Percentiles rank a stretch among this genome's conserved stretches.
These are phyloP conservation scores for Panopea generosa DNA, from an alignment of 2,888 invertebrate species.

Conservation along the genomic window DNA sequence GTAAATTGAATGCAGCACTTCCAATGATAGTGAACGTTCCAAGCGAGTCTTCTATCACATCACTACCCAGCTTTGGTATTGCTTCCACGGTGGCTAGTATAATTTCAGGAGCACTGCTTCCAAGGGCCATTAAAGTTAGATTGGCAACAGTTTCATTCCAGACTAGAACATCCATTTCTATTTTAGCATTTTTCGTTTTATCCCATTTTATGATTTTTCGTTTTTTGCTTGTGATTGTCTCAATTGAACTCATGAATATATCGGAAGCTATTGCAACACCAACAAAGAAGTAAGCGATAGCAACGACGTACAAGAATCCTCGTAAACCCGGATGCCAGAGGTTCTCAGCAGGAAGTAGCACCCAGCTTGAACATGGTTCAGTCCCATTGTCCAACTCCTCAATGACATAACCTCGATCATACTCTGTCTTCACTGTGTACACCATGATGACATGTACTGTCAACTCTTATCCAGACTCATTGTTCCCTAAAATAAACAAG, in stretches of 20 bases:
- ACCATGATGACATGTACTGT: slow-evolving; percentile 12
- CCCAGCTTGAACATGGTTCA: slow-evolving; percentile 75
- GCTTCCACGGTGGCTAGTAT: slow-evolving; percentile 80
- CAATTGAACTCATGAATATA: slow-evolving; percentile 83
- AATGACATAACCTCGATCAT: slow-evolving; percentile 77
- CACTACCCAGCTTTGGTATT: slow-evolving; percentile 55
- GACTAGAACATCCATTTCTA: slow-evolving; percentile 79
- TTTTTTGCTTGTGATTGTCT: slow-evolving; percentile 83
- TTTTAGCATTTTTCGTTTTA: slow-evolving; percentile 77
- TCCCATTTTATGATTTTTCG: slow-evolving; percentile 79
- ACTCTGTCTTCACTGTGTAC: slow-evolving; percentile 59
- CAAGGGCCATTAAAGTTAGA: slow-evolving; percentile 83
- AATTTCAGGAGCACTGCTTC: slow-evolving; percentile 83
- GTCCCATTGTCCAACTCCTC: slow-evolving; percentile 67
- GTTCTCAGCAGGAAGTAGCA: slow-evolving; percentile 83
- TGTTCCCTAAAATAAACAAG: no score
- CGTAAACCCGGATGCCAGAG: slow-evolving; percentile 78
- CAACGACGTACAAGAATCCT: slow-evolving; percentile 80
- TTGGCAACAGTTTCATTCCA: slow-evolving; percentile 85
- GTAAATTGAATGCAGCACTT: slow-evolving; percentile 83
- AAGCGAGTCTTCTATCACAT: slow-evolving; percentile 69
- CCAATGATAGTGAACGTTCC: slow-evolving; percentile 84
- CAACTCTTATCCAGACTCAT: no score
- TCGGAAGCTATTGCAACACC: slow-evolving; percentile 83
- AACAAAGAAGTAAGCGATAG: slow-evolving; percentile 81